Base-by-base conservation (phyloP, 2,113 vertebrate species). In the Malurus elegans region DNA sequence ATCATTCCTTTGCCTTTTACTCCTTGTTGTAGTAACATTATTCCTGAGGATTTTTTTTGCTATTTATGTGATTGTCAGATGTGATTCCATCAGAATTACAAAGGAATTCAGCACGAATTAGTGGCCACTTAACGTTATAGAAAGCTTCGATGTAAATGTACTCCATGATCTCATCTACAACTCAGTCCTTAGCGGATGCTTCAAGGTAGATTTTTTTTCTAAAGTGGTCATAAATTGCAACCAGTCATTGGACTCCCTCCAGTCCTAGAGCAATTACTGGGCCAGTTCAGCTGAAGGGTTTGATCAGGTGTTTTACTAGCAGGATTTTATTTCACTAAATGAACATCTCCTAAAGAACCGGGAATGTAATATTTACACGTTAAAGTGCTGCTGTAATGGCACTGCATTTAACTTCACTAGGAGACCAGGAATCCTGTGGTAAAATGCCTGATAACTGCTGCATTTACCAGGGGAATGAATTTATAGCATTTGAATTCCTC, bases 181-280 rank as follows among this genome's bases (percentile, higher is more conserved):
- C 91, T 95, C 88, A 23, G 90, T 95, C 91, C 93, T 96, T 76
- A 96, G 96, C 78, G 80, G 95, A 97, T 94, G 96, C 96, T 97
- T 96, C 94, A 88, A 95, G 95, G 88, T 90, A 96, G 95, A 88
- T 81, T 92, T 96, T 96, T 88, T 96, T 90, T 45, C 75, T 96
- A 96, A 97, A 97, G 96, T 97, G 97, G 92, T 90, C 96, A 96
- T 97, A 97, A 97, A 97, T 97, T 96, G 95, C 97, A 95, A 93
- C 97, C 97, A 97, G 96, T 93, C 96, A 90, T 94, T 97, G 97
- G 97, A 95, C 95, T 97, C 92, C 92, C 93, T 97, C 97, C 97
- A 96, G 96, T 97, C 91, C 92, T 95, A 69, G 90, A 97, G 97
- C 96, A 97, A 97, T 97, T 97, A 96, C 96, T 96, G 95, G 90